Evolutionary conservation across 2,113 vertebrate genomes (phyloP).

Genomic region (Hippoglossus stenolepis): DNA sequence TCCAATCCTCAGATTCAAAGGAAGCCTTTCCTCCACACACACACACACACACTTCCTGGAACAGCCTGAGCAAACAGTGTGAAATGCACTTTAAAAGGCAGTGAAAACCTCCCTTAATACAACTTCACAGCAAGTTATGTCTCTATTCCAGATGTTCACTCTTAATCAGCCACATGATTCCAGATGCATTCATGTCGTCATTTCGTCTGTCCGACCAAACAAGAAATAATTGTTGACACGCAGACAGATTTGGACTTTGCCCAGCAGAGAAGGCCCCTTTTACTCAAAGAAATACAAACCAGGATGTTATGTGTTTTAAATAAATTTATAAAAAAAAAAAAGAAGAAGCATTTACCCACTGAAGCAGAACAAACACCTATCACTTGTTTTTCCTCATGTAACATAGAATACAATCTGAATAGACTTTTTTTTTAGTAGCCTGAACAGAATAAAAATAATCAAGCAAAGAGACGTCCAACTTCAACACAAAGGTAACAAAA

Average conservation of each 20-base stretch:
- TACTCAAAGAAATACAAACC: conserved; percentile 68
- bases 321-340: conserved; percentile 78
- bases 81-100: neutral
- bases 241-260: neutral
- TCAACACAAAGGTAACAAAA: conserved; percentile 80
- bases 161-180: neutral
- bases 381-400: conserved; percentile 78
- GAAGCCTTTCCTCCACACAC: neutral
- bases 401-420: conserved; percentile 79
- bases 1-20: neutral
- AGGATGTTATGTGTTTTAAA: conserved; percentile 76
- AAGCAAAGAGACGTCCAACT: conserved; percentile 74
- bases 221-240: conserved; percentile 14
- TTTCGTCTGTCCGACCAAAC: neutral
- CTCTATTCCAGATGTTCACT: neutral
- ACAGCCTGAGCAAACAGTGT: neutral
- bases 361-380: conserved; percentile 84
- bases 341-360: conserved; percentile 78
- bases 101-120: neutral
- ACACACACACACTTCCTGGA: conserved; percentile 2
- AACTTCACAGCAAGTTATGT: no score
- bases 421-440: conserved; percentile 64
- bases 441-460: conserved; percentile 76
- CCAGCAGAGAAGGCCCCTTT: conserved; percentile 30
- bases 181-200: neutral